Percentiles rank a stretch among this genome's conserved stretches.
Conservation (phyloP, 2,888 invertebrate species). For the Falcaria lacertinaria region DNA sequence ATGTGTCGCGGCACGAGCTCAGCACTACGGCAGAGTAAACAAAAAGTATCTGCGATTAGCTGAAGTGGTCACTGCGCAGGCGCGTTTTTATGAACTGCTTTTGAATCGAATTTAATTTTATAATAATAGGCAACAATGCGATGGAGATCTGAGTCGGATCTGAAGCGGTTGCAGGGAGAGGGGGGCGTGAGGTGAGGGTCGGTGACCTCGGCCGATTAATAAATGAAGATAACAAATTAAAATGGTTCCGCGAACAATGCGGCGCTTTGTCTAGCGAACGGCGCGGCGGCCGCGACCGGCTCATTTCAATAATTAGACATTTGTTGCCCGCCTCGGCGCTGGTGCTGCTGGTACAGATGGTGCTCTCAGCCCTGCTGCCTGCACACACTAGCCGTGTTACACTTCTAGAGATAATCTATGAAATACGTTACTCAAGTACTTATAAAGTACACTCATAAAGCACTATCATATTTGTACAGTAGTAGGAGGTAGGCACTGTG, state of each 20-base stretch:
- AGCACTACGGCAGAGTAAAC: not conserved
- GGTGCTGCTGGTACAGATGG: not conserved
- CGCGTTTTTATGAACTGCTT: slow-evolving; percentile 7
- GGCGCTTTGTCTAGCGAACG: slow-evolving; percentile 29
- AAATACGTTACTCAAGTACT: too few relatives aligned
- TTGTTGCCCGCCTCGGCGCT: not conserved
- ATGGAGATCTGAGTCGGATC: not conserved
- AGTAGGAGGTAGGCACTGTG: too few relatives aligned
- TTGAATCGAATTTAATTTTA: slow-evolving; percentile 1
- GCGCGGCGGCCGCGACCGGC: not conserved
- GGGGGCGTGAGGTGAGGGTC: slow-evolving; percentile 12
- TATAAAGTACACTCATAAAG: too few relatives aligned
- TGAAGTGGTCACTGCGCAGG: not conserved
- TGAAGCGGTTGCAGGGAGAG: not conserved
- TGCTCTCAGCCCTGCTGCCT: not conserved
- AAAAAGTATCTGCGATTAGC: not conserved
- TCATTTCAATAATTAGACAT: not conserved
- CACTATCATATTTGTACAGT: too few relatives aligned
- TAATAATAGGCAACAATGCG: slow-evolving; percentile 6
- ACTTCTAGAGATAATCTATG: too few relatives aligned
- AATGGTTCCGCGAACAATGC: slow-evolving; percentile 41
- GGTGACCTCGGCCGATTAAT: slow-evolving; percentile 42
- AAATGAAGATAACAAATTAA: slow-evolving; percentile 63
- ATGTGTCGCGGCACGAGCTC: not conserved
- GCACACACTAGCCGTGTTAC: too few relatives aligned